Conservation (phyloP, 1,140 invertebrate species). For the Drosophila albomicans region DNA sequence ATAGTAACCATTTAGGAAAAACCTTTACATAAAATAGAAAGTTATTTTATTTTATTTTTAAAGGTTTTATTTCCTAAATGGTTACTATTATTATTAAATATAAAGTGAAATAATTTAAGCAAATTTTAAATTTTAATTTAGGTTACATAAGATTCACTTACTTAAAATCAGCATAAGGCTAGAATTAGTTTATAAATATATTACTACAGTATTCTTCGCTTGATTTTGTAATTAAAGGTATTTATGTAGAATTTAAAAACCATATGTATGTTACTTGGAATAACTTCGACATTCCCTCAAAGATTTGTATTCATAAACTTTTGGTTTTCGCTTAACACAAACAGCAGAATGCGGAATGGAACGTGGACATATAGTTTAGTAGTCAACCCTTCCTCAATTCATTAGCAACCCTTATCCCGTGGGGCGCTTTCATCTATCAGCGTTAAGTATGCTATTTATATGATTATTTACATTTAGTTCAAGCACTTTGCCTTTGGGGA, state of each 20-base stretch:
- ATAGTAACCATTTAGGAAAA: too few relatives aligned
- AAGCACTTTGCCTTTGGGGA: conserved; percentile 38
- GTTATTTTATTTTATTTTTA: too few relatives aligned
- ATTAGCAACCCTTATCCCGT: conserved; percentile 35
- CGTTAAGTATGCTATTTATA: conserved; percentile 49
- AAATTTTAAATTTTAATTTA: too few relatives aligned
- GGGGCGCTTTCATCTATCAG: conserved; percentile 29
- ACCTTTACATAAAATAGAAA: too few relatives aligned
- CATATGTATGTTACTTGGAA: not conserved
- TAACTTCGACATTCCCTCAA: not conserved
- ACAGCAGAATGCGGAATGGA: not conserved
- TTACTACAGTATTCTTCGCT: too few relatives aligned
- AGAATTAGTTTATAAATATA: too few relatives aligned
- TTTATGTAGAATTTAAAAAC: not conserved
- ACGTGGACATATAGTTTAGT: not conserved
- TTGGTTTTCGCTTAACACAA: not conserved
- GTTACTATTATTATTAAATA: too few relatives aligned
- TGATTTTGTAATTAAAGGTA: too few relatives aligned
- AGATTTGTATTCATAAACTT: conserved; percentile 1
- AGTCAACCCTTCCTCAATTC: conserved; percentile 15
- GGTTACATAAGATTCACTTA: too few relatives aligned
- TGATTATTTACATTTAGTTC: conserved; percentile 55
- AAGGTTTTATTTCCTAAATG: too few relatives aligned
- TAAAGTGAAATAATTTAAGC: too few relatives aligned
- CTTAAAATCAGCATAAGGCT: too few relatives aligned